Evolutionary conservation across 2,113 vertebrate genomes (phyloP).

Genomic region (Collichthys lucidus): DNA sequence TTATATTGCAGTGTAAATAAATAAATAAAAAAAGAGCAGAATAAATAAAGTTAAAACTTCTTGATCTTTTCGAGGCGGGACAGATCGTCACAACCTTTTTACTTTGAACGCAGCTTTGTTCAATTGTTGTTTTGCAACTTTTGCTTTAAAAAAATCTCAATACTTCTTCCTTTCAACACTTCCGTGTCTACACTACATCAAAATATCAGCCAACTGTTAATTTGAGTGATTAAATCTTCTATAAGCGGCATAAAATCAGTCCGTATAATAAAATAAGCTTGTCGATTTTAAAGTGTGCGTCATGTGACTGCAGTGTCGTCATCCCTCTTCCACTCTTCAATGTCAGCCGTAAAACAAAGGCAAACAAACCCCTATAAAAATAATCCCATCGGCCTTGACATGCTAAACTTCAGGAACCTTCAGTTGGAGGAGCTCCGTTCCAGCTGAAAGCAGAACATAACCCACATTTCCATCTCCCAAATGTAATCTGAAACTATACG

Average conservation of each 20-base stretch:
- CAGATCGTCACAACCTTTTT: too few relatives aligned
- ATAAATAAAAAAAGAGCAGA: too few relatives aligned
- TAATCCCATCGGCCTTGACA: slow-evolving; percentile 50
- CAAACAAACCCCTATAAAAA: too few relatives aligned
- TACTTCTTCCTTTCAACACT: not conserved
- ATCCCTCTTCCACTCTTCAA: slow-evolving; percentile 22
- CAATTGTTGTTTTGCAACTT: not conserved
- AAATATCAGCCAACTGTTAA: not conserved
- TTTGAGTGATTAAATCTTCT: not conserved
- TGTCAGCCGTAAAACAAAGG: slow-evolving; percentile 16
- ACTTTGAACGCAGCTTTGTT: not conserved
- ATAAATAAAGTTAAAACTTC: too few relatives aligned
- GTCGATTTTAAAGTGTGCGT: not conserved
- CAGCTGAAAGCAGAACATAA: slow-evolving; percentile 35
- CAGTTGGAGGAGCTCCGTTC: not conserved
- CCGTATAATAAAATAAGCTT: not conserved
- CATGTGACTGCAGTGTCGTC: slow-evolving; percentile 25
- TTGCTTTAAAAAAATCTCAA: not conserved
- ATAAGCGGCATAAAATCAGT: not conserved
- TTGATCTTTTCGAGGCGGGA: too few relatives aligned
- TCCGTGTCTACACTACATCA: too few relatives aligned
- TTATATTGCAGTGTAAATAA: too few relatives aligned
- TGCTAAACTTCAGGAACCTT: slow-evolving; percentile 14
- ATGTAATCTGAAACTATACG: slow-evolving; percentile 19
- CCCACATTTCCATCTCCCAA: slow-evolving; percentile 43